Conservation (phyloP, 1,140 invertebrate species). For the Saccostrea glomerata region DNA sequence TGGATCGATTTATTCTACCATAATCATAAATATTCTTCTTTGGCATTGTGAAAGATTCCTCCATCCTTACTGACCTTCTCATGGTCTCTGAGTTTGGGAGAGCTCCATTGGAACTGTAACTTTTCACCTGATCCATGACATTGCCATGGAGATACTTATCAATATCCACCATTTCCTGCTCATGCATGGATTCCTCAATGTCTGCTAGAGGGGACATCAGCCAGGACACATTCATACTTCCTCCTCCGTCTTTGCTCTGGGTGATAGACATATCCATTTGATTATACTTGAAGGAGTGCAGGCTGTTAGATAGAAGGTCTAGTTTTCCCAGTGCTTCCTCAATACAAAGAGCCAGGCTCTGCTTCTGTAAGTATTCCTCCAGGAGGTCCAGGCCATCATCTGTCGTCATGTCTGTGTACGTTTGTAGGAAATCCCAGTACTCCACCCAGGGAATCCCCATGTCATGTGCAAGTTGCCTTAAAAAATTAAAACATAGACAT, state of each 20-base stretch:
- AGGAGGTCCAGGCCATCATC: constrained; percentile 86
- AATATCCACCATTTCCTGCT: not conserved
- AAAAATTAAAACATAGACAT: constrained; percentile 57
- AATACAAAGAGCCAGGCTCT: constrained; percentile 55
- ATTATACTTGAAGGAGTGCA: constrained; percentile 38
- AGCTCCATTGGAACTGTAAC: constrained; percentile 17
- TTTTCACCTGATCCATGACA: not conserved
- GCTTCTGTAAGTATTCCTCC: constrained; percentile 86
- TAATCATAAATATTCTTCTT: constrained; percentile 53
- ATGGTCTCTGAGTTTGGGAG: constrained; percentile 13
- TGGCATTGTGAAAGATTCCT: constrained; percentile 47
- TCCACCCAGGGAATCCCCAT: constrained; percentile 91
- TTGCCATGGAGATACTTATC: constrained; percentile 18
- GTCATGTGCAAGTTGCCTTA: constrained; percentile 87
- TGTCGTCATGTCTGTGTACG: constrained; percentile 87
- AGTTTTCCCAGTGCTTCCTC: constrained; percentile 49
- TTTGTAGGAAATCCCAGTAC: constrained; percentile 92
- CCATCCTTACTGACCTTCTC: constrained; percentile 35
- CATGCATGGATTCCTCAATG: constrained; percentile 36
- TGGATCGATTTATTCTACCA: constrained; percentile 48
- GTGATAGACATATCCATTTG: constrained; percentile 2
- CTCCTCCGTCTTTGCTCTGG: constrained; percentile 12
- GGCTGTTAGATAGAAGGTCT: constrained; percentile 40
- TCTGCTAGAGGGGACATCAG: constrained; percentile 17
- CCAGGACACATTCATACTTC: constrained; percentile 16